phyloP scores from a whole-genome alignment of 2,888 invertebrate species.

The Furcula furcula region DNA sequence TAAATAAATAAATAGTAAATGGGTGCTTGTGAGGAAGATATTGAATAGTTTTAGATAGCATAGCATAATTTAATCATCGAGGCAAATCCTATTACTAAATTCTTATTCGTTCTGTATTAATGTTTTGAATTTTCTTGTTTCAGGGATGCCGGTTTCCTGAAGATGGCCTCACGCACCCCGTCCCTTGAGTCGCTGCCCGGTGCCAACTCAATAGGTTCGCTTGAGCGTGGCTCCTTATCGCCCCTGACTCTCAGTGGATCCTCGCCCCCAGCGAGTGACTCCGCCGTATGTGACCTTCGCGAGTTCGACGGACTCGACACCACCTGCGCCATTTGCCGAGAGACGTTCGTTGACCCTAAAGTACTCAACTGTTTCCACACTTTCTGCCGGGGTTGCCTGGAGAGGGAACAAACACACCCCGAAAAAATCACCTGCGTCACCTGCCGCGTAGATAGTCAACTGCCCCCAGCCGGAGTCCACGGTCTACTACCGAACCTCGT shows the following conservation, averaged over 20 bases:
- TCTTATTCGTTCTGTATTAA: too few relatives aligned
- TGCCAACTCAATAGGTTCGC: slow-evolving; percentile 95
- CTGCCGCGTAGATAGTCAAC: slow-evolving; percentile 79
- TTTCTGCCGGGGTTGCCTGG: slow-evolving; percentile 91
- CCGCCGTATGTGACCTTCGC: slow-evolving; percentile 89
- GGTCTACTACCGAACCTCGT: slow-evolving; percentile 86
- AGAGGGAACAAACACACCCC: slow-evolving; percentile 85
- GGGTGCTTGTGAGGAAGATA: slow-evolving; percentile 8
- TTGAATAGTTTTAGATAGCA: slow-evolving; percentile 7
- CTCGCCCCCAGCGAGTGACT: slow-evolving; percentile 92
- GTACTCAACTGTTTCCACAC: slow-evolving; percentile 92
- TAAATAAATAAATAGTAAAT: too few relatives aligned
- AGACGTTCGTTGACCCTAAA: slow-evolving; percentile 88
- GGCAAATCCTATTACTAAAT: too few relatives aligned
- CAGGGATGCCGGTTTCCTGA: slow-evolving; percentile 94
- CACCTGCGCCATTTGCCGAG: slow-evolving; percentile 87
- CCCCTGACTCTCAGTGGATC: slow-evolving; percentile 93
- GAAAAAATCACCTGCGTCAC: slow-evolving; percentile 90
- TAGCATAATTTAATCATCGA: too few relatives aligned
- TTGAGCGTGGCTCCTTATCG: slow-evolving; percentile 90
- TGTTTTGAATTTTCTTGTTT: slow-evolving; percentile 64
- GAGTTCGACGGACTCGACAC: slow-evolving; percentile 83
- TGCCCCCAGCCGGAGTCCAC: slow-evolving; percentile 82
- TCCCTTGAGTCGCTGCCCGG: slow-evolving; percentile 95
- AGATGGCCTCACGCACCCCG: slow-evolving; percentile 96